Evolutionary conservation across 2,888 invertebrate genomes (phyloP), one percentile per base, ranked within the genome.

Genomic region (Adela reaumurella): DNA sequence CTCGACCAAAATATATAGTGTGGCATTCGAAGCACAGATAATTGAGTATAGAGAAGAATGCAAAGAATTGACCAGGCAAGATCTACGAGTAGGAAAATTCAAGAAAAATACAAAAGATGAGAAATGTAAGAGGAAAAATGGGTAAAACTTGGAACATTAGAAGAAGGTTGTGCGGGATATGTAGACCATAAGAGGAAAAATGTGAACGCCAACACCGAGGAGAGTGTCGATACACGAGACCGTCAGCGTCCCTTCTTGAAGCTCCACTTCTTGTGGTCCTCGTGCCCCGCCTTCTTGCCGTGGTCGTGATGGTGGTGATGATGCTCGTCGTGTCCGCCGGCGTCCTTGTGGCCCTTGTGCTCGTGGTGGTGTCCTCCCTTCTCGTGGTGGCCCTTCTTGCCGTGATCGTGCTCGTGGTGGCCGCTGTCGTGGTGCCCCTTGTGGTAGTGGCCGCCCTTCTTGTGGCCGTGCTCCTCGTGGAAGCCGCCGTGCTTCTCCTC

Each of bases 401-500:
- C 90, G 56, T 90, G 86, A 61, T 90, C 86, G 57, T 88, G 87
- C 58, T 88, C 85, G 58, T 90, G 88, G 57, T 88, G 87, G 8
- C 83, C 88, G 44, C 87, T 85, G 59, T 92, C 85, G 61, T 90
- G 85, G 64, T 89, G 89, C n/a, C 90, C 90, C 58, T 89, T 89
- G 70, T 92, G 89, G 67, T 85, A 84, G 64, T 87, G 86, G 5
- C 89, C 89, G 50, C 92, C 92, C 70, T 92, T 89, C 70, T 91
- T 89, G 70, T 89, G 87, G 19, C 87, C 89, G 57, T 90, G 88
- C 61, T 87, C 88, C 63, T 92, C 89, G 62, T 91, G 88, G 66
- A 85, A 87, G 29, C 84, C 88, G 53, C 90, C 92, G 61, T 92
- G 89, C 61, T 91, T 90, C 62, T 89, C 89, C 65, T 91, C 89